Evolutionary conservation across 2,888 invertebrate genomes (phyloP), one percentile per base, ranked within the genome.

Genomic region (Napeogenes sylphis): DNA sequence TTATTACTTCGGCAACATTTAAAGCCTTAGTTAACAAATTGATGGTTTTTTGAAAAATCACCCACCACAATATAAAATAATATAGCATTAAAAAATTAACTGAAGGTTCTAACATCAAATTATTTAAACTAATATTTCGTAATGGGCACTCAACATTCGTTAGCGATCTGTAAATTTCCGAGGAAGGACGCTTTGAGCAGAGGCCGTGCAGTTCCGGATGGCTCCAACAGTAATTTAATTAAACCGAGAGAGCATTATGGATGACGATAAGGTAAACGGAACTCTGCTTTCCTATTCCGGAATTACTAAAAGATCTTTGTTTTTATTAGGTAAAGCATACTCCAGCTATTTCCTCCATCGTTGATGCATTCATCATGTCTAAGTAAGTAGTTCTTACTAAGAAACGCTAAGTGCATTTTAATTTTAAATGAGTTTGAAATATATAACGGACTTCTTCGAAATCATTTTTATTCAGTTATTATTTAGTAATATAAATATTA

Each of bases 141-240:
- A 30, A 51, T 47, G n/a, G 12, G 3, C 51, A 51, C 51, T 51
- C 51, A 51, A 47, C 14, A 47, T n/a, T 47, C 47, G 47, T 47
- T 30, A 51, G 51, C 6, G 6, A 6, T 47, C 21, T 13, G 21
- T 21, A 30, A 30, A 6, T 68, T 73, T 75, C 71, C 68, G 56
- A 62, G 61, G 45, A 55, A 21, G 21, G 21, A 69, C 70, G 75
- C 78, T 80, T 80, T 80, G 76, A 78, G 70, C 69, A 66, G 61
- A 8, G 70, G 66, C 67, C 61, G 70, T 78, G 78, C 78, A 80
- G 73, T 77, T 75, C 75, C 76, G 76, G 75, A 81, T 80, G 75
- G 75, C 75, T 75, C 71, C 70, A 77, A 71, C 75, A 67, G 79
- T 84, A 85, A 86, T 86, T 85, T 82, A 84, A 88, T 87, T 86